Base-by-base conservation (phyloP, 2,113 vertebrate genomes). In the Gambusia affinis region DNA sequence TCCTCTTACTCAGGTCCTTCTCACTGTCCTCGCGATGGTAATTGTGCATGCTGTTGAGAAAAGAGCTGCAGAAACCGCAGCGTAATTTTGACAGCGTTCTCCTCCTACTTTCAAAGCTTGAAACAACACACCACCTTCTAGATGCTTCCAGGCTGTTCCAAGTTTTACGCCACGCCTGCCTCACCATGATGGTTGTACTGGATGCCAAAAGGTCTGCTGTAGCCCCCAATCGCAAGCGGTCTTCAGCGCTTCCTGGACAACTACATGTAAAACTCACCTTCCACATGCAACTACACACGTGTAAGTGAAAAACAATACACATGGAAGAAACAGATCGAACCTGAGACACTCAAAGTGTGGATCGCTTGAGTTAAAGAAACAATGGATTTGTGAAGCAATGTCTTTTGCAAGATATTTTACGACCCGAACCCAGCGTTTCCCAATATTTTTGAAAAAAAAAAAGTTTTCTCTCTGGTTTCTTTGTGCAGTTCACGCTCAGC, bases 51-150 rank as follows among this genome's bases (percentile, higher is more conserved):
- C 77, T 15, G 82, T 60, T 17, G 73, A 79, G 83, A 84, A 78
- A 83, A 80, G 84, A 87, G 76, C 72, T 30, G 80, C 81, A 64
- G 74, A 80, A 88, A 92, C 84, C 82, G 31, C 85, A 47, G 69
- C 67, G 87, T 89, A 73, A 91, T 92, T 86, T 89, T 65, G 51
- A 80, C 81, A 73, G 76, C 61, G 47, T 44, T 84, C 82, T 80
- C 72, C 88, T 87, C 65, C 51, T 37, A 73, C 44, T 85, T 80
- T 88, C 67, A 81, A 67, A 63, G 64, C 84, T 80, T 91, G 82
- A 83, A 93, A 91, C 90, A 92, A 92, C 86, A 89, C 84, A 33
- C 84, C 82, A 42, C 79, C 86, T 78, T 85, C 87, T 86, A 90
- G 88, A 88, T 81, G 78, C 88, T 86, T 76, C 68, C 70, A 80